Evolutionary conservation across 64 coral and sea anemone species (phyloP), one percentile per base, ranked within the genome.

Genomic region (Montipora cactus): DNA sequence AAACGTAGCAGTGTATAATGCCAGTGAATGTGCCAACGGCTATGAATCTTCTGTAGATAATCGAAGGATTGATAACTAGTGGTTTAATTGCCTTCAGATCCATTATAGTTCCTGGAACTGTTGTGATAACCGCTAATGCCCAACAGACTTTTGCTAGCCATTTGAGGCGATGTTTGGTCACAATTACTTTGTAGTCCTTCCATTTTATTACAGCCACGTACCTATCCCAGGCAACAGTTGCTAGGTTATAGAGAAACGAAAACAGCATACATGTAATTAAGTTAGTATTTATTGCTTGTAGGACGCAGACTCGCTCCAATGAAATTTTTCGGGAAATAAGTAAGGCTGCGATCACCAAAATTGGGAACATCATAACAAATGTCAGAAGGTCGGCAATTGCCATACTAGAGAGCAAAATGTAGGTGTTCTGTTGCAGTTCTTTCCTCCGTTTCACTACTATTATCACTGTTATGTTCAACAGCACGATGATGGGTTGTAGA

Each of bases 141-240:
- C 78, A 80, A 55, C 48, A 16, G 12, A 23, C 18, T 55, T 57
- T 57, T n/a, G n/a, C n/a, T n/a, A n/a, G n/a, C n/a, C n/a, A n/a
- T n/a, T n/a, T n/a, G 22, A 80, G 49, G n/a, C 78, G 78, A 7
- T 19, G 1, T 57, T 57, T 80, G 11, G 78, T 80, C 18, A 58
- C 18, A 19, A 80, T 80, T 11, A 55, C 8, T 18, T 80, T 80
- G 9, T 80, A 80, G 78, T 80, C 78, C 78, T 7, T 55, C 78
- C 78, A 80, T 57, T 80, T 80, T 25, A 8, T 7, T 28, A 80
- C 4, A 0, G 78, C 78, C 20, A 80, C 50, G 20, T 57, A 80
- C 50, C 78, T 80, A 15, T 80, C 78, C 78, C 78, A 80, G 52
- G 78, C 78, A 80, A 80, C 51, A 4, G 58, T 13, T 3, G 78